phyloP scores from a whole-genome alignment of 2,113 vertebrate genomes.

The Rostratula benghalensis region DNA sequence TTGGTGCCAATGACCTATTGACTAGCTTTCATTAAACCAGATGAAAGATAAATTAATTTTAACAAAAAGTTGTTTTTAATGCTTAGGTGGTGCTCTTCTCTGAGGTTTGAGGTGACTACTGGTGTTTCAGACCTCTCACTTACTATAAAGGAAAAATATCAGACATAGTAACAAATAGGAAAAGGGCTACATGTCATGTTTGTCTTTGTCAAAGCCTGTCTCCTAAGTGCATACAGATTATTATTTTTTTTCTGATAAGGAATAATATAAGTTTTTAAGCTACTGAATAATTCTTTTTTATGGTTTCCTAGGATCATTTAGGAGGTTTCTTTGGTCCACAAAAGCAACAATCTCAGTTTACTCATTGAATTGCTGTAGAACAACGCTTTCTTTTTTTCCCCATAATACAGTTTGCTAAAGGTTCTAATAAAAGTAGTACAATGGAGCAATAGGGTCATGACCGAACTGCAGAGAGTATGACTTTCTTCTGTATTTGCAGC shows the following conservation, averaged over 20 bases:
- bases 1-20: neutral
- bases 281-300: neutral
- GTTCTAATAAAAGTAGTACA: neutral
- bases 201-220: neutral
- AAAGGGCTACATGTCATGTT: neutral
- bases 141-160: neutral
- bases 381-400: neutral
- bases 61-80: neutral
- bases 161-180: neutral
- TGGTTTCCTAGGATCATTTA: neutral
- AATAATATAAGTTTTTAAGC: neutral
- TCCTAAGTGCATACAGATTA: neutral
- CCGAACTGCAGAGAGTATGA: neutral
- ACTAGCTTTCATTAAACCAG: neutral
- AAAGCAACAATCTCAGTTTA: neutral
- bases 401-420: neutral
- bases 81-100: neutral
- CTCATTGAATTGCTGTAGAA: neutral
- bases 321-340: neutral
- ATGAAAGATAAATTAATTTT: conserved; percentile 13
- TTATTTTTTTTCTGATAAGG: neutral
- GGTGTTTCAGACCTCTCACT: neutral
- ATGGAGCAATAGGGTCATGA: neutral
- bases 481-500: neutral
- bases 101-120: neutral